phyloP scores from a whole-genome alignment of 2,888 invertebrate species.

The Drosophila nr. fundita region DNA sequence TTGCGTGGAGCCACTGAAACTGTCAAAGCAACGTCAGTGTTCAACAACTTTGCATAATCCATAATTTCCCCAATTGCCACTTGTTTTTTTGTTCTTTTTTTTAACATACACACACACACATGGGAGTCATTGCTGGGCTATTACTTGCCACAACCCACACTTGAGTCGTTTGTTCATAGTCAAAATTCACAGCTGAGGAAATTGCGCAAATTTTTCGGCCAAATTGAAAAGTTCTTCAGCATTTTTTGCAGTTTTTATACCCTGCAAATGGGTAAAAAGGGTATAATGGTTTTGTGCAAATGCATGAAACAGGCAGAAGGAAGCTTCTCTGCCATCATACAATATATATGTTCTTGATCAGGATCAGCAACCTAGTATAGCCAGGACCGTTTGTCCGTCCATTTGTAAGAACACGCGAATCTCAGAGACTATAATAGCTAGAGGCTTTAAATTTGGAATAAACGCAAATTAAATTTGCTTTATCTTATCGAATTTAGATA shows the following conservation, averaged over 20 bases:
- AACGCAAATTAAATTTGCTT: fast-evolving
- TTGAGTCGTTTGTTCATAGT: constrained; percentile 7
- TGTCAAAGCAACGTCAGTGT: constrained; percentile 30
- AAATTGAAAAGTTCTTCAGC: constrained; percentile 71
- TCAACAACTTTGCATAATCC: constrained; percentile 59
- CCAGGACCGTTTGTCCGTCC: too few species aligned
- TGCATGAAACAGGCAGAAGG: too few species aligned
- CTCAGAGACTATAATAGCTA: too few species aligned
- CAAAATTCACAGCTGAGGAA: constrained; percentile 47
- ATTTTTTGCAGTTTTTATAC: constrained; percentile 17
- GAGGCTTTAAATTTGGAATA: too few species aligned
- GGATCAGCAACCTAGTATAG: too few species aligned
- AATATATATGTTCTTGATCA: too few species aligned
- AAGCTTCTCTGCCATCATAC: too few species aligned
- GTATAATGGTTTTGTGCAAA: too few species aligned
- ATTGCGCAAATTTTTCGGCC: constrained; percentile 66
- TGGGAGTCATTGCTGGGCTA: background rate
- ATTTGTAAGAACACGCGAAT: too few species aligned
- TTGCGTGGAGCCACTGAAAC: constrained; percentile 5
- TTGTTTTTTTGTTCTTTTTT: constrained; percentile 25
- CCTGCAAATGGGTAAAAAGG: too few species aligned
- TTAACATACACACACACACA: constrained; percentile 1
- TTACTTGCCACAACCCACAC: too few species aligned
- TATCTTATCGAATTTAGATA: too few species aligned
- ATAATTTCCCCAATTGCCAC: constrained; percentile 65